Conservation (phyloP, 2,113 vertebrate genomes). For the Pollachius pollachius region DNA sequence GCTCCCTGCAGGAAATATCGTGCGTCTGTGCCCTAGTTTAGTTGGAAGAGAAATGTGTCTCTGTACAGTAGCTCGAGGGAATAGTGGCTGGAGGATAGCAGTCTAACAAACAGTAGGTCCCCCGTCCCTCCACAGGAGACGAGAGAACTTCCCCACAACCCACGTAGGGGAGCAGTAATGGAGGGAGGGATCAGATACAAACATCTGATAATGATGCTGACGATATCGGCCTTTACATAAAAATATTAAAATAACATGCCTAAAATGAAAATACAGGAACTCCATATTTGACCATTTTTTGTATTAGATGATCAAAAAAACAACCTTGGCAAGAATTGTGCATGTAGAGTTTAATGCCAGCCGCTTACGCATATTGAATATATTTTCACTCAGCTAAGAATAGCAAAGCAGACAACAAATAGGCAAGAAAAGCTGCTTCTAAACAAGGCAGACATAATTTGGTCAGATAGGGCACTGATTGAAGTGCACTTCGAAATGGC, state of each 20-base stretch:
- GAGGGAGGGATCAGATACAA: too few species aligned
- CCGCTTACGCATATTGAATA: too few species aligned
- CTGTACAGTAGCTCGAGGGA: constrained; percentile 59
- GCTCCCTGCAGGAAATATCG: constrained; percentile 52
- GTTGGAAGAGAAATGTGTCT: constrained; percentile 35
- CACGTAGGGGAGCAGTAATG: too few species aligned
- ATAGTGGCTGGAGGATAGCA: not conserved
- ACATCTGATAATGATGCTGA: too few species aligned
- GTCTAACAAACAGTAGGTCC: not conserved
- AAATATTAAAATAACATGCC: too few species aligned
- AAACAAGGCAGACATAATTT: not conserved
- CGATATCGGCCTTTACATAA: constrained; percentile 1
- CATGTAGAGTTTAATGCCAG: too few species aligned
- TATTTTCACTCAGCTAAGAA: too few species aligned
- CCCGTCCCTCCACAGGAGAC: constrained; percentile 33
- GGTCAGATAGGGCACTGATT: not conserved
- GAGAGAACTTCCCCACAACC: constrained; percentile 44
- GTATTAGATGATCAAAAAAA: too few species aligned
- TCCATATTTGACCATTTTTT: too few species aligned
- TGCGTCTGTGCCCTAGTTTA: constrained; percentile 64
- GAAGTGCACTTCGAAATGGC: not conserved
- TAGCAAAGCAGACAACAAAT: not conserved
- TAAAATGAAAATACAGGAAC: too few species aligned
- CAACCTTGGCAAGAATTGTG: too few species aligned
- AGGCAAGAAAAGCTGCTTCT: not conserved